These are phyloP conservation scores for Lagopus leucura DNA, from an alignment of 2,113 vertebrate species.

Conservation along the genomic window DNA sequence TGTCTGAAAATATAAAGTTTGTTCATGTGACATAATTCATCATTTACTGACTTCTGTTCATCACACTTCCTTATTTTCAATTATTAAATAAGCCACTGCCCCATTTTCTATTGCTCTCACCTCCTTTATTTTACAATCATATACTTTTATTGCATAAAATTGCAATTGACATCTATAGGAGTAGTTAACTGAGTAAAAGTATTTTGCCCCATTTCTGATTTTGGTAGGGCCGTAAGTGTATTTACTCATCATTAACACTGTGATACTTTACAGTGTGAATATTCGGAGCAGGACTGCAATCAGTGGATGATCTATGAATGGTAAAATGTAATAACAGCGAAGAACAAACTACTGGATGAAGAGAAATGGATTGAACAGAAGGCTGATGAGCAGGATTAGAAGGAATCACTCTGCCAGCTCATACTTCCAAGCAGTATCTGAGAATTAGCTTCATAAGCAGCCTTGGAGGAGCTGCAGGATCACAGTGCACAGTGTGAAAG, in stretches of 20 bases:
- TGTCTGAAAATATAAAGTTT: background rate
- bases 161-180: background rate
- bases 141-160: background rate
- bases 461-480: background rate
- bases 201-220: background rate
- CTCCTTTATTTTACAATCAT: background rate
- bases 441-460: background rate
- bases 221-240: background rate
- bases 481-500: background rate
- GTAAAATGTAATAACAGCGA: background rate
- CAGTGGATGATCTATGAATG: background rate
- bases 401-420: background rate
- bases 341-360: background rate
- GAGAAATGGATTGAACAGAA: background rate
- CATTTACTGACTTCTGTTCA: background rate
- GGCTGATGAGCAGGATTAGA: background rate
- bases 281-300: background rate
- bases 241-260: background rate
- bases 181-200: background rate
- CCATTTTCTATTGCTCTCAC: background rate
- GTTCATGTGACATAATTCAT: fast-evolving
- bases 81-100: background rate
- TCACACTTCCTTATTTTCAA: background rate
- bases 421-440: background rate
- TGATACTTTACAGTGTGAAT: background rate